phyloP scores from a whole-genome alignment of 64 coral and sea anemone species.

The Hydrozoanthus tunicans region DNA sequence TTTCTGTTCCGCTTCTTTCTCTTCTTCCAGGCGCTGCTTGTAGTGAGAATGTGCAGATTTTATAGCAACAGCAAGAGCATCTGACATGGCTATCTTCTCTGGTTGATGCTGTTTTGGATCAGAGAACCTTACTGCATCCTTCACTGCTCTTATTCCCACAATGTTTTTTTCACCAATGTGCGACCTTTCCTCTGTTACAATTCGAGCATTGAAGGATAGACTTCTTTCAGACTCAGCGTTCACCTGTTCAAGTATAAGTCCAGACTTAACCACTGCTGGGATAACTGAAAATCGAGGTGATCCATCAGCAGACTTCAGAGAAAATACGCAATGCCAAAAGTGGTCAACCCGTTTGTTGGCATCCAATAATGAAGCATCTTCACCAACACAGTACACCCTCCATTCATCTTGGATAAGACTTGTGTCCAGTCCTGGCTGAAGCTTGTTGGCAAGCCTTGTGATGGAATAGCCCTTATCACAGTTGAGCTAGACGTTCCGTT shows the following conservation, averaged over 20 bases:
- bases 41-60: slow-evolving; percentile 38
- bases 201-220: slow-evolving; percentile 24
- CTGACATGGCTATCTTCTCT: slow-evolving; percentile 46
- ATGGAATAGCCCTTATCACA: slow-evolving; percentile 11
- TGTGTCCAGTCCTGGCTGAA: slow-evolving; percentile 60
- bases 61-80: neutral
- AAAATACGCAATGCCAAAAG: slow-evolving; percentile 32
- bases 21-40: slow-evolving; percentile 46
- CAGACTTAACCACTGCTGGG: slow-evolving; percentile 61
- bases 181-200: slow-evolving; percentile 30
- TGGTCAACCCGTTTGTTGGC: slow-evolving; percentile 49
- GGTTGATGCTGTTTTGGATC: slow-evolving; percentile 20
- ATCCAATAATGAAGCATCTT: slow-evolving; percentile 58
- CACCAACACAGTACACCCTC: slow-evolving; percentile 56
- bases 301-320: slow-evolving; percentile 61
- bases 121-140: slow-evolving; percentile 37
- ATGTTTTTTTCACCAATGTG: slow-evolving; percentile 19
- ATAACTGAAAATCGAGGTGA: slow-evolving; percentile 68
- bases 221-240: slow-evolving; percentile 73
- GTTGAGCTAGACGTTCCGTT: neutral
- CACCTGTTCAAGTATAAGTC: slow-evolving; percentile 52
- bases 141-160: slow-evolving; percentile 32
- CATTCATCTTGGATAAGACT: slow-evolving; percentile 72
- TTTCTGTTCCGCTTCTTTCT: slow-evolving; percentile 56
- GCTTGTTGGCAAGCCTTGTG: slow-evolving; percentile 63